Evolutionary conservation across 2,113 vertebrate species (phyloP).

Genomic region (Stictonetta naevosa): DNA sequence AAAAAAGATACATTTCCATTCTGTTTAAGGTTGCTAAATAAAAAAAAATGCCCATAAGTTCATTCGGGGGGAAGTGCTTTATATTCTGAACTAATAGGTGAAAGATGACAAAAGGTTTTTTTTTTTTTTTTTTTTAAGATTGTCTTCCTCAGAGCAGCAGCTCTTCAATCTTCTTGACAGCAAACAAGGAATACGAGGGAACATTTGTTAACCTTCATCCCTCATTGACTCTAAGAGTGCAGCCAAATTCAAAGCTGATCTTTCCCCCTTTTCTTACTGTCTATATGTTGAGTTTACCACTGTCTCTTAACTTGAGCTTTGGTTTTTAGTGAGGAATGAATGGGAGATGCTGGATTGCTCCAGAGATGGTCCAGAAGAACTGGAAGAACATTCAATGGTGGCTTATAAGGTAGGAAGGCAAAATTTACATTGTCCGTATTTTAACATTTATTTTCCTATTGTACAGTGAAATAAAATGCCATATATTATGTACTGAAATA

Average conservation of each 20-base stretch:
- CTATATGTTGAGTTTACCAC: neutral
- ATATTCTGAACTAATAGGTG: neutral
- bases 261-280: neutral
- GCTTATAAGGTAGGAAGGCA: slow-evolving; percentile 77
- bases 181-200: neutral
- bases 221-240: neutral
- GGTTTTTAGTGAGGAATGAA: slow-evolving; percentile 75
- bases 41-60: neutral
- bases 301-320: neutral
- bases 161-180: neutral
- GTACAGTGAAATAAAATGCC: neutral
- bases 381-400: slow-evolving; percentile 89
- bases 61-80: neutral
- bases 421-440: neutral
- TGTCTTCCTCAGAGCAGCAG: neutral
- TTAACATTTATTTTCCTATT: neutral
- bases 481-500: neutral
- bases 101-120: neutral
- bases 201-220: neutral
- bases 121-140: neutral
- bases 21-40: neutral
- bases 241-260: neutral
- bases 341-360: slow-evolving; percentile 82
- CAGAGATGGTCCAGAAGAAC: slow-evolving; percentile 81
- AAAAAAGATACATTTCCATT: neutral